Conservation (phyloP, 2,113 vertebrate species). For the Ibidorhyncha struthersii region DNA sequence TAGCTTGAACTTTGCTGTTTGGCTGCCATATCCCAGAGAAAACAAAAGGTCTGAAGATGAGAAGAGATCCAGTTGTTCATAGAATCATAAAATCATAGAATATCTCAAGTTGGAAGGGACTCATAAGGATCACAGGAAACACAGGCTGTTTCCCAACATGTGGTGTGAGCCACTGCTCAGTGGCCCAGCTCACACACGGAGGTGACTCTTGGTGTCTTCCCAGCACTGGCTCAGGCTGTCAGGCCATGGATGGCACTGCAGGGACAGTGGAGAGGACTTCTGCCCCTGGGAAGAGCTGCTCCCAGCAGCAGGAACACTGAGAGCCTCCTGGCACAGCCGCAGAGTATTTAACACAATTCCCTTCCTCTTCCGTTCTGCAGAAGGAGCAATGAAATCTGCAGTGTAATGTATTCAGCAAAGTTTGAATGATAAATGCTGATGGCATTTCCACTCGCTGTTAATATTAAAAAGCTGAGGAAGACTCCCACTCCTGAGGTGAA, state of each 20-base stretch:
- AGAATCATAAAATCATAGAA: background rate
- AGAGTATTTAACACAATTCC: background rate
- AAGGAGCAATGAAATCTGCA: background rate
- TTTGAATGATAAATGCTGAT: conserved; percentile 47
- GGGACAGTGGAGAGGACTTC: background rate
- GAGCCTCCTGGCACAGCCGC: background rate
- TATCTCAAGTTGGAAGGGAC: background rate
- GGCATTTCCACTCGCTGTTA: conserved; percentile 26
- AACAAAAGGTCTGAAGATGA: background rate
- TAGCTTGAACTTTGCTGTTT: background rate
- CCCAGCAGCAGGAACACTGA: background rate
- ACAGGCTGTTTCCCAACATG: background rate
- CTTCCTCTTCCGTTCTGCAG: background rate
- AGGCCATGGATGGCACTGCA: background rate
- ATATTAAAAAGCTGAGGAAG: conserved; percentile 20
- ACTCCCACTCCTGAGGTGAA: conserved; percentile 10
- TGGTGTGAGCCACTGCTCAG: background rate
- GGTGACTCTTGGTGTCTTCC: background rate
- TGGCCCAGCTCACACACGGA: background rate
- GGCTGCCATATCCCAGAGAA: background rate
- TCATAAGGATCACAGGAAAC: background rate
- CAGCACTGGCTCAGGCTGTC: background rate
- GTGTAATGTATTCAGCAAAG: conserved; percentile 5
- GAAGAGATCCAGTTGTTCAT: background rate
- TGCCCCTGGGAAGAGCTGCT: background rate